Percentiles rank a stretch among this genome's conserved stretches.
These are phyloP conservation scores for Tragelaphus oryx DNA, from an alignment of 2,797 vertebrate species.

Conservation along the genomic window DNA sequence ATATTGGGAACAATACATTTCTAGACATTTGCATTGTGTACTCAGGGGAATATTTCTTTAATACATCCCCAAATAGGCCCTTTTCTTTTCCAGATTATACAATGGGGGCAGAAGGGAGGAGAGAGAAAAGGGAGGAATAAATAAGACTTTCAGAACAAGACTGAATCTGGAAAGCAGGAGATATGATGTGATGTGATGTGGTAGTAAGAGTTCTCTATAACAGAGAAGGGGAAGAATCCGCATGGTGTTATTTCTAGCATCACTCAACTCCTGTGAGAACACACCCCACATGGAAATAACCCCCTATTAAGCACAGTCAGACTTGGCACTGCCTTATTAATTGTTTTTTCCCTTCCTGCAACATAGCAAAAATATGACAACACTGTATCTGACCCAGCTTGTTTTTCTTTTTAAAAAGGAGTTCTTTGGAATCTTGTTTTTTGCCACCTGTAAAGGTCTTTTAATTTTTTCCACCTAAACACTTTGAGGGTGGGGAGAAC, in stretches of 20 bases:
- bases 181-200: background rate
- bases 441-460: background rate
- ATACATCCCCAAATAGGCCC: background rate
- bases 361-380: background rate
- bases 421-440: background rate
- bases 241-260: background rate
- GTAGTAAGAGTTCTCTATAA: background rate
- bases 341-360: background rate
- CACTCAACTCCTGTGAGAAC: conserved; percentile 8
- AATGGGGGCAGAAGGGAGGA: background rate
- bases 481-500: background rate
- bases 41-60: background rate
- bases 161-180: background rate
- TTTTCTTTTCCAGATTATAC: background rate
- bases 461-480: background rate
- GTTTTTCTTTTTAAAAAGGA: background rate
- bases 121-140: background rate
- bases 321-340: background rate
- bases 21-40: background rate
- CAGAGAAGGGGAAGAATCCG: background rate
- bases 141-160: background rate
- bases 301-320: conserved; percentile 2
- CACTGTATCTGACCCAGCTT: background rate
- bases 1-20: background rate
- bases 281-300: background rate